Evolutionary conservation across 1,140 invertebrate species (phyloP).

Genomic region (Magallana ariakensis): DNA sequence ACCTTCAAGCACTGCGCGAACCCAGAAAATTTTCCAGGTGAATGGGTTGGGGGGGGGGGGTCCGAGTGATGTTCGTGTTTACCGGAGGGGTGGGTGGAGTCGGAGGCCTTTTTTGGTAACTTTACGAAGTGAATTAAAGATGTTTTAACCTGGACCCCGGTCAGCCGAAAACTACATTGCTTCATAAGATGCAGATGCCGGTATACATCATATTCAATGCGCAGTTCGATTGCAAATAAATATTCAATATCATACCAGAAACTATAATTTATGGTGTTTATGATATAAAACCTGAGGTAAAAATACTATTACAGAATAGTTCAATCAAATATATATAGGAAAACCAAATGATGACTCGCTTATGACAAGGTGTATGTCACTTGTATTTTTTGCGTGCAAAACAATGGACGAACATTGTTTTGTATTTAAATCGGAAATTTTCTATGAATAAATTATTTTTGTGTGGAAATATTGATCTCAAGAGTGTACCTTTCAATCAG

Average conservation of each 20-base stretch:
- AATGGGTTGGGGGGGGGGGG: too few species aligned
- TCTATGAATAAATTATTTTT: background rate
- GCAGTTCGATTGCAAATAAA: background rate
- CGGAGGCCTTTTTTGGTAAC: too few species aligned
- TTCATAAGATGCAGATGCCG: background rate
- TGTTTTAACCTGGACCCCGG: too few species aligned
- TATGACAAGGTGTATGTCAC: background rate
- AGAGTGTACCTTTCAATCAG: conserved; percentile 27
- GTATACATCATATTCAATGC: background rate
- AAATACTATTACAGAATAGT: background rate
- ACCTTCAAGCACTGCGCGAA: too few species aligned
- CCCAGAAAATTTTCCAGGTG: too few species aligned
- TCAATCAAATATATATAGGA: conserved; percentile 10
- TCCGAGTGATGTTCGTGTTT: too few species aligned
- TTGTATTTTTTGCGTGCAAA: background rate
- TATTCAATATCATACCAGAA: background rate
- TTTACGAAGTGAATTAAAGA: too few species aligned
- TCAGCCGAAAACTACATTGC: background rate
- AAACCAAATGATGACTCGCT: background rate
- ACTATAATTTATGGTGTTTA: background rate
- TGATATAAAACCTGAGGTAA: background rate
- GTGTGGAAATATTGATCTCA: background rate
- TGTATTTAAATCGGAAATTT: background rate
- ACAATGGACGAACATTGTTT: background rate
- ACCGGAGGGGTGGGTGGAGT: too few species aligned